Evolutionary conservation across 1,140 invertebrate genomes (phyloP).

Genomic region (Drosophila neocordata): DNA sequence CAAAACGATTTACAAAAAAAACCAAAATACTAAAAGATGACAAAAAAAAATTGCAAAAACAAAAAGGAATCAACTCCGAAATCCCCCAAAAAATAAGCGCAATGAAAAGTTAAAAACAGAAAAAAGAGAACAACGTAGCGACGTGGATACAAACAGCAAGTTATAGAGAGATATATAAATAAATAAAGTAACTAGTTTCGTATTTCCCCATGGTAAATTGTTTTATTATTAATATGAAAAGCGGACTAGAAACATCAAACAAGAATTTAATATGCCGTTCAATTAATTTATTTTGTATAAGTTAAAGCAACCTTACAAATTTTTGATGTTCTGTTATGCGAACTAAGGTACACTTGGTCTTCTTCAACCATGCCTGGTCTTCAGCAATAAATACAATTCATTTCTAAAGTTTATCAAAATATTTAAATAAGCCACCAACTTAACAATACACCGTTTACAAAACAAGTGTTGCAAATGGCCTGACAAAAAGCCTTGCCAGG

Average conservation of each 20-base stretch:
- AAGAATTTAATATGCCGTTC: too few relatives aligned
- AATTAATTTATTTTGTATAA: too few relatives aligned
- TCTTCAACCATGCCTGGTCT: too few relatives aligned
- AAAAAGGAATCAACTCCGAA: slow-evolving; percentile 39
- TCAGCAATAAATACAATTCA: too few relatives aligned
- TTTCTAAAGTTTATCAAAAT: too few relatives aligned
- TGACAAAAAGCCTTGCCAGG: too few relatives aligned
- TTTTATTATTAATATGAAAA: neutral
- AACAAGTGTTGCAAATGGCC: neutral
- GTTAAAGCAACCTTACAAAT: too few relatives aligned
- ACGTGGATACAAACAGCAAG: slow-evolving; percentile 67
- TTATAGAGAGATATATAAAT: slow-evolving; percentile 79
- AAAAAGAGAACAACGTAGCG: slow-evolving; percentile 57
- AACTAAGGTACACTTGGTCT: too few relatives aligned
- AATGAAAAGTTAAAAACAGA: slow-evolving; percentile 56
- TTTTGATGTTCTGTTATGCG: too few relatives aligned
- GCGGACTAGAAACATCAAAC: too few relatives aligned
- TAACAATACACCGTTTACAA: too few relatives aligned
- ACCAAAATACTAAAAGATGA: slow-evolving; percentile 66
- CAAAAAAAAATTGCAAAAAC: slow-evolving; percentile 76
- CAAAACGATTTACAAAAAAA: slow-evolving; percentile 33
- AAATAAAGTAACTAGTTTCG: slow-evolving; percentile 81
- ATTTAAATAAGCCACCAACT: too few relatives aligned
- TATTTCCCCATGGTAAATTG: slow-evolving; percentile 56
- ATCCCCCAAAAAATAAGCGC: slow-evolving; percentile 53